Conservation (phyloP, 2,113 vertebrate species). For the Heterocephalus glaber region DNA sequence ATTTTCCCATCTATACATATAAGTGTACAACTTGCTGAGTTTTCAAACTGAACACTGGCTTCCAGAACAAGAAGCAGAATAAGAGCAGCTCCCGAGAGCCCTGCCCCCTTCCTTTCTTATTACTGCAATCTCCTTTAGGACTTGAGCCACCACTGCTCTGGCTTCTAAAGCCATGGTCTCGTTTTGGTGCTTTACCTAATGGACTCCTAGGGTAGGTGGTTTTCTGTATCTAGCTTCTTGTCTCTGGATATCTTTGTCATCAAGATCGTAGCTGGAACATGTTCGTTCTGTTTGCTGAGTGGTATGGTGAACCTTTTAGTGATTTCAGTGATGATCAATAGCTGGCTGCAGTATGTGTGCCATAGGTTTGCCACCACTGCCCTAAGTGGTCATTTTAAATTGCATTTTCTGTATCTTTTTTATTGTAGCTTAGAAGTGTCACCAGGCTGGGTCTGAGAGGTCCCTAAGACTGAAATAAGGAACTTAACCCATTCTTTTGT, state of each 20-base stretch:
- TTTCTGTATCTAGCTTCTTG: background rate
- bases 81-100: background rate
- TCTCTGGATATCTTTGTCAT: background rate
- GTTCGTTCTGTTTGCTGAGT: background rate
- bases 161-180: background rate
- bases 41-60: background rate
- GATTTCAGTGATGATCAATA: background rate
- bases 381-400: background rate
- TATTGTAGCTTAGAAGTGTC: background rate
- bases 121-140: background rate
- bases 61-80: background rate
- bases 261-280: background rate
- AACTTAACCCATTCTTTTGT: no score
- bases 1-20: background rate
- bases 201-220: background rate
- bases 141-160: background rate
- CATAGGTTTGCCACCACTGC: background rate
- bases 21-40: slow-evolving; percentile 3
- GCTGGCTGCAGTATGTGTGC: background rate
- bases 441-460: no score
- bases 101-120: background rate
- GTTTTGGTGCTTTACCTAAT: background rate
- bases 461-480: no score
- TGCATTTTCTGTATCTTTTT: slow-evolving; percentile 25
- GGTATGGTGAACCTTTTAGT: background rate